These are phyloP conservation scores for Fregata magnificens DNA, from an alignment of 2,113 vertebrate genomes.

Conservation along the genomic window DNA sequence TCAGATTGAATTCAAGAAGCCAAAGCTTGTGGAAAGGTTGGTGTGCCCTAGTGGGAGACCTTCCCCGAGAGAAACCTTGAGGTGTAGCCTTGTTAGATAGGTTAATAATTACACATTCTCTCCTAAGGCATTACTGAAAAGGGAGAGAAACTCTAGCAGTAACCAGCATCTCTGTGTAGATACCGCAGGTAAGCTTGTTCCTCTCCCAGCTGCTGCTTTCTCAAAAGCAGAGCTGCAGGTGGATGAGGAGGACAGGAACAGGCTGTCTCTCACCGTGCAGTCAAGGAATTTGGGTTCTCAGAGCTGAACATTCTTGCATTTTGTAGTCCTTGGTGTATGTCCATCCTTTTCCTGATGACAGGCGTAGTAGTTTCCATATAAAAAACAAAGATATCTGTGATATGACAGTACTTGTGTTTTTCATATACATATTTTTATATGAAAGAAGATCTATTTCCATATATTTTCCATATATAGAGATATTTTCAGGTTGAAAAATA, in stretches of 20 bases:
- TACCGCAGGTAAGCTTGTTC: not conserved
- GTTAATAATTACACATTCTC: not conserved
- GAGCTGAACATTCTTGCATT: not conserved
- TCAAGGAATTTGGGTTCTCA: not conserved
- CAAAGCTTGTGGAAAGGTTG: not conserved
- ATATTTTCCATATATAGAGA: not conserved
- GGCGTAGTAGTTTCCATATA: not conserved
- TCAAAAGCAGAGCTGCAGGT: not conserved
- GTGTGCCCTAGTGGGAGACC: not conserved
- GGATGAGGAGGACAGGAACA: not conserved
- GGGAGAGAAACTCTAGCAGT: not conserved
- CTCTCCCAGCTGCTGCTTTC: not conserved
- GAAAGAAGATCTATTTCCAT: not conserved
- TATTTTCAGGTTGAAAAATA: not conserved
- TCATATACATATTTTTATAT: not conserved
- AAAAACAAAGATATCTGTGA: not conserved
- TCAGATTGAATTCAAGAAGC: not conserved
- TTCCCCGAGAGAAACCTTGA: not conserved
- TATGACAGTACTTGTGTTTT: not conserved
- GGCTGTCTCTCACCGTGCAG: accelerated
- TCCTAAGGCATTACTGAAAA: not conserved
- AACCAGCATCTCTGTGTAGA: not conserved
- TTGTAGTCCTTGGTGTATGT: not conserved
- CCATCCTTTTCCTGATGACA: not conserved
- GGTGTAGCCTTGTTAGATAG: not conserved